Evolutionary conservation across 2,113 vertebrate genomes (phyloP).

Genomic region (Sceloporus tristichus): DNA sequence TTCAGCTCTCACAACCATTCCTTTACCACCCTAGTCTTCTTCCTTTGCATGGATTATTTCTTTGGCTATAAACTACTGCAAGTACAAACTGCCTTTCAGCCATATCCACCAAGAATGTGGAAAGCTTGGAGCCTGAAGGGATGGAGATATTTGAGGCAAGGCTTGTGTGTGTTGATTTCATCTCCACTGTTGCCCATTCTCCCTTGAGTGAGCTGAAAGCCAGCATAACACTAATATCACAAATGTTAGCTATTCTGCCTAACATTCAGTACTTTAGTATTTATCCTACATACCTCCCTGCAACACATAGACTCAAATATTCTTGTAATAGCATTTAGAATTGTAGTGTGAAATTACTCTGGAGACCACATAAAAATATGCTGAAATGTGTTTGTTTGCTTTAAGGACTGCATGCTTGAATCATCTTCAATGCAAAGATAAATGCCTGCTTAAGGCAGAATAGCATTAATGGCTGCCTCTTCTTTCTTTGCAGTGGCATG

Average conservation of each 20-base stretch:
- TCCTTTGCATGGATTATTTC: too few relatives aligned
- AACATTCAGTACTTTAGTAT: accelerated
- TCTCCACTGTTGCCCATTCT: not conserved
- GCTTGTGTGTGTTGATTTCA: not conserved
- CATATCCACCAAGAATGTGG: not conserved
- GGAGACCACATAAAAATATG: not conserved
- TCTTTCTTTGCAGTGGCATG: not conserved
- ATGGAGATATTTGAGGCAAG: not conserved
- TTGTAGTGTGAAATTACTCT: slow-evolving; percentile 1
- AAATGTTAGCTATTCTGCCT: not conserved
- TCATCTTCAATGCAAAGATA: not conserved
- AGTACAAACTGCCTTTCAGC: not conserved
- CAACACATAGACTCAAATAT: not conserved
- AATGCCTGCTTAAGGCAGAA: slow-evolving; percentile 10
- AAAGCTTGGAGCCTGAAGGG: not conserved
- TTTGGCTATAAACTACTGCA: not conserved
- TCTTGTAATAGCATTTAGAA: not conserved
- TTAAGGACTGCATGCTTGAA: not conserved
- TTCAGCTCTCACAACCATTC: too few relatives aligned
- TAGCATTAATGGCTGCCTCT: not conserved
- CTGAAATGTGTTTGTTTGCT: not conserved
- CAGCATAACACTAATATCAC: not conserved
- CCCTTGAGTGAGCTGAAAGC: not conserved
- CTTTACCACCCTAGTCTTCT: too few relatives aligned
- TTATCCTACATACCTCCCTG: not conserved